Percentiles rank a stretch among this genome's conserved stretches.
These are phyloP conservation scores for Probaryconus sp. DNA, from an alignment of 1,140 invertebrate genomes.

Conservation along the genomic window DNA sequence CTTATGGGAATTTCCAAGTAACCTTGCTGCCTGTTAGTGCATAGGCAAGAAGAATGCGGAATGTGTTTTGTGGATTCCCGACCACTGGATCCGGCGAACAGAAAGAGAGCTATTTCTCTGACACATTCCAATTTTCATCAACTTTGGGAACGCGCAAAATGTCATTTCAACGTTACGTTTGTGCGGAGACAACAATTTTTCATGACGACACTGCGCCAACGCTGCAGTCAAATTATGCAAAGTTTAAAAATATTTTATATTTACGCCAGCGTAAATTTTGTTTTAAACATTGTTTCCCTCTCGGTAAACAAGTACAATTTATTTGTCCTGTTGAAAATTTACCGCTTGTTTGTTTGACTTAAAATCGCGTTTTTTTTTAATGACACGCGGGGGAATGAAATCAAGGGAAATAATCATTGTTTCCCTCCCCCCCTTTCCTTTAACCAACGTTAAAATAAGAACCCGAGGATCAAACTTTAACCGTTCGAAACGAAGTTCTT, in stretches of 20 bases:
- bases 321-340: constrained; percentile 26
- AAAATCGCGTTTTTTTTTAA: constrained; percentile 7
- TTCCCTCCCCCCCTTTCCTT: too few relatives aligned
- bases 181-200: constrained; percentile 5
- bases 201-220: background rate
- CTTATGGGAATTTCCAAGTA: constrained; percentile 26
- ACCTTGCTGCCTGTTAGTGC: constrained; percentile 10
- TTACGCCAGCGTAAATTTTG: constrained; percentile 7
- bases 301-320: constrained; percentile 20
- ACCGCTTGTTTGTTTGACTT: constrained; percentile 1
- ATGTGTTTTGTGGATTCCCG: constrained; percentile 32
- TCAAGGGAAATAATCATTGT: constrained; percentile 10
- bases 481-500: too few relatives aligned
- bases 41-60: constrained; percentile 35
- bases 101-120: constrained; percentile 18
- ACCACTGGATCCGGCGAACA: constrained; percentile 6
- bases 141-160: constrained; percentile 8
- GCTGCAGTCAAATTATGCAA: constrained; percentile 16
- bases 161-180: constrained; percentile 3
- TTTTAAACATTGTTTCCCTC: background rate
- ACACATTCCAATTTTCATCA: constrained; percentile 28
- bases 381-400: constrained; percentile 1
- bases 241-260: constrained; percentile 19
- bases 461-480: too few relatives aligned
- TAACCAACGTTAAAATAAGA: too few relatives aligned